Percentiles rank a stretch among this genome's conserved stretches.
Conservation (phyloP, 2,888 invertebrate species). For the Drosophila tripunctata region DNA sequence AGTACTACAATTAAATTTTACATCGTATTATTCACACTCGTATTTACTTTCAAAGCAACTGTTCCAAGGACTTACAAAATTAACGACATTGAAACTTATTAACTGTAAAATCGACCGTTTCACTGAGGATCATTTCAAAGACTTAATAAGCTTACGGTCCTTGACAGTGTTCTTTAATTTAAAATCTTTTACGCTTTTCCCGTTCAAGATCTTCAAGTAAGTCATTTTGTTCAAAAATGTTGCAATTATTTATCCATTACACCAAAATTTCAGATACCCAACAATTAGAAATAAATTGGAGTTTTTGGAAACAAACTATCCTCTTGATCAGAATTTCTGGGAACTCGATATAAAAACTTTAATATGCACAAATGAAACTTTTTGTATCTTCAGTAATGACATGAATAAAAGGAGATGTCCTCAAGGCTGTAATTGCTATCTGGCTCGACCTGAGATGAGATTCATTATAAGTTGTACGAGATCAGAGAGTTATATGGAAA, state of each 20-base stretch:
- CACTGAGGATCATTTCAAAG: not conserved
- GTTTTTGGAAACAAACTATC: not conserved
- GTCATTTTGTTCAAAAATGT: no score
- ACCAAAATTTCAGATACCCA: not conserved
- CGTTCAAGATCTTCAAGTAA: no score
- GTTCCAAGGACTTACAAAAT: not conserved
- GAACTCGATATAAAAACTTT: not conserved
- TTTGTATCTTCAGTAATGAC: not conserved
- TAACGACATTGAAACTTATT: not conserved
- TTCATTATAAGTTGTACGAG: not conserved
- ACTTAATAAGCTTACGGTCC: not conserved
- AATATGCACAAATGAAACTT: not conserved
- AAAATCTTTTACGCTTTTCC: no score
- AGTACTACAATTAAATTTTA: not conserved
- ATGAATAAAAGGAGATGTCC: not conserved
- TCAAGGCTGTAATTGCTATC: not conserved
- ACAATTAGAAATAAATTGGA: not conserved
- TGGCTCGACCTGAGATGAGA: not conserved
- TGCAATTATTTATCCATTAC: not conserved
- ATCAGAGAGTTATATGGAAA: not conserved
- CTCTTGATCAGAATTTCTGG: no score
- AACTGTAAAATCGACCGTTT: not conserved
- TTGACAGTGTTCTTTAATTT: not conserved
- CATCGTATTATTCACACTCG: no score
- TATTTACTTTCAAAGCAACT: not conserved